Percentiles rank a stretch among this genome's conserved stretches.
Evolutionary conservation across 2,113 vertebrate species (phyloP).

Genomic region (Lasiurus cinereus): DNA sequence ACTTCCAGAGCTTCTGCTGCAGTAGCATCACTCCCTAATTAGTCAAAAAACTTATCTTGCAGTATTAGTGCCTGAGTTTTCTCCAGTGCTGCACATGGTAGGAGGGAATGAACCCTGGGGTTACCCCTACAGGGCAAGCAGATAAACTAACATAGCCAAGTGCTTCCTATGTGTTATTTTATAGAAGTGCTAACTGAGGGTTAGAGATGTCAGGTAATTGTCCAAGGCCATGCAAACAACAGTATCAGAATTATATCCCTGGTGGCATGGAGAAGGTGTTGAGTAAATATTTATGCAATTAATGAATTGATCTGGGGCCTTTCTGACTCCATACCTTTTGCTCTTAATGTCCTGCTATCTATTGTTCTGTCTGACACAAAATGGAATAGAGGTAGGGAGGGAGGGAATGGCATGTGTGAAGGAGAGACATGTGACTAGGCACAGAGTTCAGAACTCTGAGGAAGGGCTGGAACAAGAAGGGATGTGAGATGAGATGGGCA

Average conservation of each 20-base stretch:
- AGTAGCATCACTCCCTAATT: neutral
- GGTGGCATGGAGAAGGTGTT: neutral
- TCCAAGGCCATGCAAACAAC: neutral
- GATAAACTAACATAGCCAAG: neutral
- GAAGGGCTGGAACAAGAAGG: neutral
- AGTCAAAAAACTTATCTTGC: rapidly evolving
- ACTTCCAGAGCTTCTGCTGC: neutral
- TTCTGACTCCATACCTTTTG: neutral
- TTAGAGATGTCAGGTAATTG: neutral
- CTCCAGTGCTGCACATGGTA: neutral
- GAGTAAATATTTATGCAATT: neutral
- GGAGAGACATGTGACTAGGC: neutral
- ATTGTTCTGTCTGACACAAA: neutral
- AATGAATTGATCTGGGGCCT: neutral
- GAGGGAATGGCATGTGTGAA: neutral
- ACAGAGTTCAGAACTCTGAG: rapidly evolving
- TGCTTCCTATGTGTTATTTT: neutral
- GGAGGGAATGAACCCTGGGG: neutral
- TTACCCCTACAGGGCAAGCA: neutral
- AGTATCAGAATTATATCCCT: neutral
- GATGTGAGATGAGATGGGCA: neutral
- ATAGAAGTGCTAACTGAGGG: neutral
- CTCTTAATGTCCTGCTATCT: neutral
- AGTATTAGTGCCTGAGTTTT: neutral
- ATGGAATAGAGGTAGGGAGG: neutral